These are phyloP conservation scores for Euwallacea fornicatus DNA, from an alignment of 1,140 invertebrate species.

Conservation along the genomic window DNA sequence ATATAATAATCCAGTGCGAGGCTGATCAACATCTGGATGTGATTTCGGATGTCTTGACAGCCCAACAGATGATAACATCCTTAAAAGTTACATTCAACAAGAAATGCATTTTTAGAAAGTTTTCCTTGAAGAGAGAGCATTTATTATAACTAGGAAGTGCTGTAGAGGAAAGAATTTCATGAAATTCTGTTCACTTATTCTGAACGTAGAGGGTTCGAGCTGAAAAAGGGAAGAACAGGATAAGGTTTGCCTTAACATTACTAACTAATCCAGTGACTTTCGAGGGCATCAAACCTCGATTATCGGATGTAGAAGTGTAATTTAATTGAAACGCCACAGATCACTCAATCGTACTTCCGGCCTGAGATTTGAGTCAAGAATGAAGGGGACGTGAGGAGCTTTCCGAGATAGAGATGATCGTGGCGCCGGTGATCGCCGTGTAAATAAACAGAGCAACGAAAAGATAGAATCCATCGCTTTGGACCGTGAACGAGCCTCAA, in stretches of 20 bases:
- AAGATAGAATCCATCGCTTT: no score
- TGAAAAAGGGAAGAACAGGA: not conserved
- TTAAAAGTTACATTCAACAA: not conserved
- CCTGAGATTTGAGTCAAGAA: not conserved
- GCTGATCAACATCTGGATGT: not conserved
- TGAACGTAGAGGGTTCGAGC: not conserved
- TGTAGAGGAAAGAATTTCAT: slow-evolving; percentile 1
- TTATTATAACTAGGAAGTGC: not conserved
- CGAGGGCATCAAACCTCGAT: not conserved
- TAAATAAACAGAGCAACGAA: no score
- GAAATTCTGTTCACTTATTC: not conserved
- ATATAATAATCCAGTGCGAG: not conserved
- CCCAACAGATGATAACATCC: not conserved
- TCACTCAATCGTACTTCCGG: not conserved
- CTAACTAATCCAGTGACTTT: not conserved
- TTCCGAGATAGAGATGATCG: not conserved
- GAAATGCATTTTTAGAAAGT: not conserved
- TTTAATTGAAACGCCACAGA: not conserved
- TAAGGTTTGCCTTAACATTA: not conserved
- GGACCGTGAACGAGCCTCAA: no score
- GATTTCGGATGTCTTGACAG: not conserved
- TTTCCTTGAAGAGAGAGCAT: not conserved
- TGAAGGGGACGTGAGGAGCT: not conserved
- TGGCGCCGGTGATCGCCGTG: no score
- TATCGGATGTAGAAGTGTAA: not conserved